Evolutionary conservation across 1,140 invertebrate species (phyloP).

Genomic region (Bombus confusus): DNA sequence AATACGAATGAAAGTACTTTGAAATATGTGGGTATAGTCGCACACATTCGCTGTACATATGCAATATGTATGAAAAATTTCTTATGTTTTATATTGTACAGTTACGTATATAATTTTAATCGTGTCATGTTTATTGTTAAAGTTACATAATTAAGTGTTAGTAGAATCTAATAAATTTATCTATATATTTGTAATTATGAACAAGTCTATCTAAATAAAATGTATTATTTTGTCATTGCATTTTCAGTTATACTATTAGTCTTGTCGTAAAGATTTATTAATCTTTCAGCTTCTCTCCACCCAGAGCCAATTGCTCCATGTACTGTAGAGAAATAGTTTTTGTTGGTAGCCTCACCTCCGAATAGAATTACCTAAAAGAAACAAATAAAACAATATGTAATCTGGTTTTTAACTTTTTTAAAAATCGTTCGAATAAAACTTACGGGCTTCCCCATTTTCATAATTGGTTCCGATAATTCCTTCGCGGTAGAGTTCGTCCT

Average conservation of each 20-base stretch:
- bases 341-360: constrained; percentile 88
- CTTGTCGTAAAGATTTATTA: constrained; percentile 70
- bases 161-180: background rate
- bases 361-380: constrained; percentile 83
- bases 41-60: background rate
- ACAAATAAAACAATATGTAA: constrained; percentile 58
- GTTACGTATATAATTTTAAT: background rate
- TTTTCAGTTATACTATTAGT: background rate
- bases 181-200: background rate
- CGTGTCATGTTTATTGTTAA: background rate
- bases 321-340: constrained; percentile 88
- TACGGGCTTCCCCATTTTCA: constrained; percentile 71
- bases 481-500: constrained; percentile 50
- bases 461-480: constrained; percentile 73
- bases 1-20: background rate
- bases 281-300: constrained; percentile 89
- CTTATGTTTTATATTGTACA: constrained; percentile 5
- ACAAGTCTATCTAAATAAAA: background rate
- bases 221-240: background rate
- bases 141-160: background rate
- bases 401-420: background rate
- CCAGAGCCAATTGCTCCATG: constrained; percentile 92
- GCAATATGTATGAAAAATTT: background rate
- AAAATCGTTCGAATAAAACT: background rate
- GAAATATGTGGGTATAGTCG: background rate